Base-by-base conservation (phyloP, 2,888 invertebrate genomes). In the Molanna angustata region DNA sequence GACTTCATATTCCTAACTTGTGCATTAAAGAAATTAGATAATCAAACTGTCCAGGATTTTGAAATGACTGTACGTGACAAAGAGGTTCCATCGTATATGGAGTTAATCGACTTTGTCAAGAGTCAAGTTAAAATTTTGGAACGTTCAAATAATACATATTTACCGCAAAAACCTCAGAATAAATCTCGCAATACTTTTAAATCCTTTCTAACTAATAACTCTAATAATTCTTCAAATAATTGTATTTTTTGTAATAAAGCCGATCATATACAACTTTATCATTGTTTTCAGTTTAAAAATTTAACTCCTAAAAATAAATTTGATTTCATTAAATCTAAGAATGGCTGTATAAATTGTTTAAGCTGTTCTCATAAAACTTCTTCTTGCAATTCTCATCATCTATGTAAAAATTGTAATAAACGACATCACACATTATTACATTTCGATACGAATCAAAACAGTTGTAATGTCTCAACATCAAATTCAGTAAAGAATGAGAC, bases 301-400 rank as follows among this genome's bases (percentile, higher is more conserved):
- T 14, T 35, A 11, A 35, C 9, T 13, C 35, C 35, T 4, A 35
- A 11, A 35, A 14, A 35, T 4, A 35, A 35, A 13, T 35, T 9
- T n/a, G 14, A 35, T 35, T 35, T 35, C 4, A 35, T 35, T 13
- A 35, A 35, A 14, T 35, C 35, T 4, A 35, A 35, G 9, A 35
- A 35, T n/a, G 35, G 35, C 13, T 35, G 35, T 13, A 35, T 35
- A 4, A 35, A 35, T 35, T 35, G 35, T 35, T 35, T 35, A n/a
- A 35, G 35, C 14, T 35, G 4, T 11, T 11, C 35, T 13, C 35
- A 35, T 35, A 35, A 35, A 35, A 35, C 14, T 4, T 4, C 35
- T 4, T 13, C 6, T 14, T 35, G 35, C 14, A 35, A 13, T 9
- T 35, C 35, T 9, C 9, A 4, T 13, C 6, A 35, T 35, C 14